Evolutionary conservation across 2,888 invertebrate species (phyloP).

Genomic region (Gortyna flavago): DNA sequence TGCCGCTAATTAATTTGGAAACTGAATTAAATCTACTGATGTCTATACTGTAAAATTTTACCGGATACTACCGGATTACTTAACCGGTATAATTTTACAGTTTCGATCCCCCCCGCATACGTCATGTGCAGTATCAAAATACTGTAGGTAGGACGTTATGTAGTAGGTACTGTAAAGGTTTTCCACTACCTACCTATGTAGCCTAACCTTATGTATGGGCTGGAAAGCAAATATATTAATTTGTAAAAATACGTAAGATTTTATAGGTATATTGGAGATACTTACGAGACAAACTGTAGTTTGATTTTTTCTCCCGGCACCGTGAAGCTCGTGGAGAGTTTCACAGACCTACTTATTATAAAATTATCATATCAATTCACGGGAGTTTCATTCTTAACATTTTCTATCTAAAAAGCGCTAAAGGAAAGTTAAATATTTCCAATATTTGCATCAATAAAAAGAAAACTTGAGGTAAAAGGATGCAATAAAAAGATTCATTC

Average conservation of each 20-base stretch:
- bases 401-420: background rate
- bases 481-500: conserved; percentile 47
- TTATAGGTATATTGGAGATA: too few relatives aligned
- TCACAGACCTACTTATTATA: background rate
- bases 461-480: conserved; percentile 31
- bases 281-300: too few relatives aligned
- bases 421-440: background rate
- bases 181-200: too few relatives aligned
- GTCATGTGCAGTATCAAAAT: background rate
- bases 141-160: too few relatives aligned
- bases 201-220: too few relatives aligned
- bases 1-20: background rate
- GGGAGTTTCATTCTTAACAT: background rate
- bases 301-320: too few relatives aligned
- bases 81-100: background rate
- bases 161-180: too few relatives aligned
- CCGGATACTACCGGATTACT: too few relatives aligned
- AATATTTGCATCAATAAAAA: conserved; percentile 1
- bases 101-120: background rate
- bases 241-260: too few relatives aligned
- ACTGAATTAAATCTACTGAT: background rate
- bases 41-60: background rate
- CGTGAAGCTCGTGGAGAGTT: too few relatives aligned
- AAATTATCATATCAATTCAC: background rate
- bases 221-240: too few relatives aligned